Evolutionary conservation across 2,797 vertebrate species (phyloP).

Genomic region (Sebastolobus altivelis): DNA sequence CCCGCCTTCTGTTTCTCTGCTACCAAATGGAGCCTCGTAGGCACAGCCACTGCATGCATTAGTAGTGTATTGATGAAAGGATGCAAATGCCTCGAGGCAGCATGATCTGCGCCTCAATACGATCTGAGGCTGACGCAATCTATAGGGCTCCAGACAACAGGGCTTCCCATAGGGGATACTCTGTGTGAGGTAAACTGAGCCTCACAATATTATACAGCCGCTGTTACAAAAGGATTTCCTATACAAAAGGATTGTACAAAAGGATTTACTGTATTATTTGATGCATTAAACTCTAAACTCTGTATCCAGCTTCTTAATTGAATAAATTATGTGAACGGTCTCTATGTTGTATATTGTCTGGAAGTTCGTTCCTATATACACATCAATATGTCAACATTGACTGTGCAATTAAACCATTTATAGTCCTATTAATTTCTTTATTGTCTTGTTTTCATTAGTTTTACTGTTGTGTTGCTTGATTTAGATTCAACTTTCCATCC

Average conservation of each 20-base stretch:
- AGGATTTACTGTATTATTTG: slow-evolving; percentile 18
- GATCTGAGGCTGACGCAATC: slow-evolving; percentile 68
- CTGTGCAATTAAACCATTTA: slow-evolving; percentile 9
- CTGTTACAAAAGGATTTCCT: slow-evolving; percentile 35
- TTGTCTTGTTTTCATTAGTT: slow-evolving; percentile 26
- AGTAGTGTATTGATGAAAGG: slow-evolving; percentile 70
- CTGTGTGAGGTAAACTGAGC: slow-evolving; percentile 63
- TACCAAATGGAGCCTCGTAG: slow-evolving; percentile 45
- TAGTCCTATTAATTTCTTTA: background rate
- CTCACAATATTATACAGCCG: slow-evolving; percentile 21
- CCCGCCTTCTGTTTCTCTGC: slow-evolving; percentile 43
- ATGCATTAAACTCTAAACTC: background rate
- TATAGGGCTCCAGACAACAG: slow-evolving; percentile 68
- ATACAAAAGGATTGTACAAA: slow-evolving; percentile 1
- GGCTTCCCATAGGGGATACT: slow-evolving; percentile 56
- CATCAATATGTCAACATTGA: background rate
- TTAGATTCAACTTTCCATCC: slow-evolving; percentile 14
- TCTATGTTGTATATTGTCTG: background rate
- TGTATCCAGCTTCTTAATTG: background rate
- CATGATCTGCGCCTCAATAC: slow-evolving; percentile 63
- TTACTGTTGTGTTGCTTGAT: slow-evolving; percentile 14
- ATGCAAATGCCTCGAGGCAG: slow-evolving; percentile 72
- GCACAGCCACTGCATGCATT: slow-evolving; percentile 65
- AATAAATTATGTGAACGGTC: background rate
- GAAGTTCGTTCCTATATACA: background rate